Conservation (phyloP, 2,888 invertebrate genomes). For the Pycnomerus fuliginosus region DNA sequence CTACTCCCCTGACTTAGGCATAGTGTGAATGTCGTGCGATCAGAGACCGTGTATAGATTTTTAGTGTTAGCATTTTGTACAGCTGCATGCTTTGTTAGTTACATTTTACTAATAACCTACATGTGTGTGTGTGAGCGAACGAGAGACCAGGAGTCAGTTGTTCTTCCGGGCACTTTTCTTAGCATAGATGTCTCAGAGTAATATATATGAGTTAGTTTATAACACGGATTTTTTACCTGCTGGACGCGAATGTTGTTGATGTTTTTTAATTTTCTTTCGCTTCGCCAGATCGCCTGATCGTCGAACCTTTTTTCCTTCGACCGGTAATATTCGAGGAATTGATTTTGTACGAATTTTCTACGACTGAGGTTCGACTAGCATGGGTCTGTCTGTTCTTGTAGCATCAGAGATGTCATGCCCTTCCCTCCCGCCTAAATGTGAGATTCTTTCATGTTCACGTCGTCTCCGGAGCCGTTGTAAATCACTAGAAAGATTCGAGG, state of each 20-base stretch:
- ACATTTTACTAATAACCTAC: slow-evolving; percentile 31
- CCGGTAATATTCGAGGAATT: slow-evolving; percentile 37
- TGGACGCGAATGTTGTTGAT: slow-evolving; percentile 44
- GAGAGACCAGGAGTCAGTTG: slow-evolving; percentile 23
- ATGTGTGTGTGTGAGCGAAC: slow-evolving; percentile 27
- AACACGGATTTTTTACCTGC: slow-evolving; percentile 45
- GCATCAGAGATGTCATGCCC: slow-evolving; percentile 26
- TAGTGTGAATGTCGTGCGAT: slow-evolving; percentile 31
- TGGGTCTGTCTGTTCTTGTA: slow-evolving; percentile 24
- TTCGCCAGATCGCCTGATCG: slow-evolving; percentile 26
- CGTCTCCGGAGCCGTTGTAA: slow-evolving; percentile 31
- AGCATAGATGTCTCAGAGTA: slow-evolving; percentile 46
- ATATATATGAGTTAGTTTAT: slow-evolving; percentile 43
- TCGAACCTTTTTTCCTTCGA: slow-evolving; percentile 24
- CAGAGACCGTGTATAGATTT: slow-evolving; percentile 36
- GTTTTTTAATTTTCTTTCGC: slow-evolving; percentile 30
- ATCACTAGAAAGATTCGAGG: slow-evolving; percentile 24
- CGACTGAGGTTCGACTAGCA: slow-evolving; percentile 13
- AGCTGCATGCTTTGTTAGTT: slow-evolving; percentile 52
- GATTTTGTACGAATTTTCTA: slow-evolving; percentile 40
- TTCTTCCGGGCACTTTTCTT: slow-evolving; percentile 36
- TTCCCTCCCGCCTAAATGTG: slow-evolving; percentile 39
- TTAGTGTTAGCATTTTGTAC: slow-evolving; percentile 54
- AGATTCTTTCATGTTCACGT: slow-evolving; percentile 45
- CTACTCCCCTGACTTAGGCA: slow-evolving; percentile 35